phyloP scores from a whole-genome alignment of 2,888 invertebrate species.

The Ichneumoninae sp. region DNA sequence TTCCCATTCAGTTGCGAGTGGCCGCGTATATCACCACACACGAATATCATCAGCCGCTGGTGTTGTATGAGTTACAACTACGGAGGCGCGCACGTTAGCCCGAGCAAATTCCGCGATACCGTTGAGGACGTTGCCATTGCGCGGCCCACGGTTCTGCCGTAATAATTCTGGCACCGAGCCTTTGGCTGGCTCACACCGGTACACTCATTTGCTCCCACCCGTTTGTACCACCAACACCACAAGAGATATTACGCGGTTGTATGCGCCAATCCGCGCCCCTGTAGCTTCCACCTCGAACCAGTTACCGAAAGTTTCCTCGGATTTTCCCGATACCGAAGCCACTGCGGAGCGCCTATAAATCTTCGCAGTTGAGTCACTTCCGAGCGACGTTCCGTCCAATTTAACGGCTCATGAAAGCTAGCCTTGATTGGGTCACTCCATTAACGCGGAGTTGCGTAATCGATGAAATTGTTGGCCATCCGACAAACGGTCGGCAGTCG shows the following conservation, averaged over 20 bases:
- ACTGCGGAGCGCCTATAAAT: conserved; percentile 1
- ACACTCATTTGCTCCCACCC: conserved; percentile 27
- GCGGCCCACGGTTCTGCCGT: conserved; percentile 51
- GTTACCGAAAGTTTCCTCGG: conserved; percentile 41
- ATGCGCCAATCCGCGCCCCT: conserved; percentile 20
- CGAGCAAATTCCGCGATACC: conserved; percentile 56
- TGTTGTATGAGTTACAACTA: conserved; percentile 30
- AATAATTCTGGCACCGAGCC: conserved; percentile 64
- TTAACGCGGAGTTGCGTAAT: background rate
- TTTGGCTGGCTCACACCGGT: conserved; percentile 46
- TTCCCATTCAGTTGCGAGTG: conserved; percentile 38
- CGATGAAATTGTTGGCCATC: background rate
- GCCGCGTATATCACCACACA: background rate
- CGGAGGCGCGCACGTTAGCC: background rate
- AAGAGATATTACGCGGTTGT: background rate
- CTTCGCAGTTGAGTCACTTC: background rate
- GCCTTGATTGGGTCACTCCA: background rate
- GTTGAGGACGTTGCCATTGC: conserved; percentile 60
- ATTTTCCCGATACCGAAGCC: conserved; percentile 44
- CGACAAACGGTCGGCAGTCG: background rate
- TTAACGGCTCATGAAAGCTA: background rate
- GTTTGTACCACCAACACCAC: background rate
- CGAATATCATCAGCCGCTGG: background rate
- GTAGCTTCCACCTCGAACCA: background rate
- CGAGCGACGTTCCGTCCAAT: background rate